Evolutionary conservation across 2,113 vertebrate species (phyloP).

Genomic region (Periophthalmus modestus): DNA sequence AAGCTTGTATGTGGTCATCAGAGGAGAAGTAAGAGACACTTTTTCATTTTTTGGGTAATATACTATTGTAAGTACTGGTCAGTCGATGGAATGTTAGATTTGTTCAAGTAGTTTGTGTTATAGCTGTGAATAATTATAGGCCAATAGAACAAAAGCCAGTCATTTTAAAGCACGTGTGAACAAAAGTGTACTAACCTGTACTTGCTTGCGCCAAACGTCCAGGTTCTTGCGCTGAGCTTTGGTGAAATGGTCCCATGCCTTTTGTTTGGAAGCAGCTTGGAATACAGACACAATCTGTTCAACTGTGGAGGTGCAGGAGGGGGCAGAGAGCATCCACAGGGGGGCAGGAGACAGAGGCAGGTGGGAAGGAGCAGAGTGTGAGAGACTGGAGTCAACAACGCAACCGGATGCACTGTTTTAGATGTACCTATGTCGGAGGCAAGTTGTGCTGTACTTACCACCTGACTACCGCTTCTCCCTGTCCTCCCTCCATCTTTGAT

Average conservation of each 20-base stretch:
- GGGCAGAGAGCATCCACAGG: conserved; percentile 84
- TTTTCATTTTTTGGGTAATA: not conserved
- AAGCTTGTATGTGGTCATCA: conserved; percentile 41
- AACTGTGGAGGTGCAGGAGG: conserved; percentile 86
- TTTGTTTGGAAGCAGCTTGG: conserved; percentile 99
- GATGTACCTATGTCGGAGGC: not conserved
- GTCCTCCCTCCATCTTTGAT: not conserved
- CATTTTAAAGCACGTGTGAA: conserved; percentile 10
- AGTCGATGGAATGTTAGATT: not conserved
- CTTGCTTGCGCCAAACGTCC: conserved; percentile 98
- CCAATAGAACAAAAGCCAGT: not conserved
- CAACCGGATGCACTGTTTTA: conserved; percentile 22
- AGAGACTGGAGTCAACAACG: conserved; percentile 84
- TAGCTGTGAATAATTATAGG: not conserved
- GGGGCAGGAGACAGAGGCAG: conserved; percentile 80
- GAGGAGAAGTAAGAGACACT: not conserved
- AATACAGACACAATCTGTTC: conserved; percentile 99
- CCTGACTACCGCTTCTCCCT: conserved; percentile 29
- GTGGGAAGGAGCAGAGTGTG: conserved; percentile 89
- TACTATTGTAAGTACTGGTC: not conserved
- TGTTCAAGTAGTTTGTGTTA: not conserved
- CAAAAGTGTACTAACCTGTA: conserved; percentile 87
- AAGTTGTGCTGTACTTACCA: conserved; percentile 56
- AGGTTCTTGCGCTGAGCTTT: conserved; percentile 99
- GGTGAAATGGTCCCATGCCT: conserved; percentile 99